Percentiles rank a stretch among this genome's conserved stretches.
phyloP scores from a whole-genome alignment of 1,140 invertebrate species.

The Micrasema minimum region DNA sequence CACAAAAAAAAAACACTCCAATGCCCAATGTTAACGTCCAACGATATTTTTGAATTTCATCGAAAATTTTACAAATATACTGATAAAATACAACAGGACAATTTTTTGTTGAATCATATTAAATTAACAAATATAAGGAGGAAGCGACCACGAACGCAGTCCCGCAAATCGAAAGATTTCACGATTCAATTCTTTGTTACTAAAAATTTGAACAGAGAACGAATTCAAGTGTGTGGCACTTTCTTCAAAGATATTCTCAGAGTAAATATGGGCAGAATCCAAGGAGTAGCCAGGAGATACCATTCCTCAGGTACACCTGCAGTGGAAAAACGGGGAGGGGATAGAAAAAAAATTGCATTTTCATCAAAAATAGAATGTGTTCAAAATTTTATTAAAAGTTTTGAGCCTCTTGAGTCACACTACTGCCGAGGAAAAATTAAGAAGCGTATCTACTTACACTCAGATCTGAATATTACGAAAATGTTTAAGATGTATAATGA shows the following conservation, averaged over 20 bases:
- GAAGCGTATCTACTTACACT: not conserved
- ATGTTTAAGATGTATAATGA: not conserved
- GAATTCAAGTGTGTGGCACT: not conserved
- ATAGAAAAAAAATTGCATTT: not conserved
- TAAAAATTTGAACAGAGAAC: not conserved
- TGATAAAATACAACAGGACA: not conserved
- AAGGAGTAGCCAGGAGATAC: not conserved
- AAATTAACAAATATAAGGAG: not conserved
- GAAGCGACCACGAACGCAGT: not conserved
- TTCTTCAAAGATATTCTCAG: not conserved
- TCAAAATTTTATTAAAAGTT: not conserved
- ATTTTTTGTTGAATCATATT: not conserved
- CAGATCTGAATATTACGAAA: not conserved
- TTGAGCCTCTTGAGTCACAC: not conserved
- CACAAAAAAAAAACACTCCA: not conserved
- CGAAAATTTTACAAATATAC: not conserved
- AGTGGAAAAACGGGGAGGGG: slow-evolving; percentile 1
- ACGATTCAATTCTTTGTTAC: not conserved
- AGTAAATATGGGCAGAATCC: not conserved
- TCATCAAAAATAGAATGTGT: not conserved
- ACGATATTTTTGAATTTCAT: not conserved
- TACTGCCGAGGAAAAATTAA: not conserved
- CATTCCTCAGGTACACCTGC: not conserved
- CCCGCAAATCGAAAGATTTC: not conserved
- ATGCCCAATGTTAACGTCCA: not conserved